Conservation (phyloP, 1,140 invertebrate species). For the Tetramorium simillimum region DNA sequence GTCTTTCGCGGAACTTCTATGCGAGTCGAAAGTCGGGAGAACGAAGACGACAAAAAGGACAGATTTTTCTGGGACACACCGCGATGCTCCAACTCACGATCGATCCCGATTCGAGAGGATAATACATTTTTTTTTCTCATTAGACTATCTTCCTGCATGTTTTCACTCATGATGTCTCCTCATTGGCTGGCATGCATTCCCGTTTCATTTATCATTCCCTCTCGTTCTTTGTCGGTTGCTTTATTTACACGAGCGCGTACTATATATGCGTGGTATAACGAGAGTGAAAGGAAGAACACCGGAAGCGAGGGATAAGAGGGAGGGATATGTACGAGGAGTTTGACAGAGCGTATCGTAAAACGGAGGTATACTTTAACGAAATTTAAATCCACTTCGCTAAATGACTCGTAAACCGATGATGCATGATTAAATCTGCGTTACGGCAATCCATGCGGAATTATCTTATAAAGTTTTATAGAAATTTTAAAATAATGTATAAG, state of each 20-base stretch:
- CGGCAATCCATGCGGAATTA: neutral
- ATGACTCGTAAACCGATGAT: neutral
- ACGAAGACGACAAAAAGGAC: conserved; percentile 45
- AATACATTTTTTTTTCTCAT: conserved; percentile 79
- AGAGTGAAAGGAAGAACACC: conserved; percentile 29
- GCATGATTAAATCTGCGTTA: neutral
- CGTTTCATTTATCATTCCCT: conserved; percentile 54
- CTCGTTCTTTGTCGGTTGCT: conserved; percentile 1
- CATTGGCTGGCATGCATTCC: conserved; percentile 17
- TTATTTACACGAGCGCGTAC: conserved; percentile 46
- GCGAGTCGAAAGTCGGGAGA: conserved; percentile 61
- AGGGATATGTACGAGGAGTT: neutral
- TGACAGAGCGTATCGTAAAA: conserved; percentile 3
- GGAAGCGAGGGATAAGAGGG: conserved; percentile 1
- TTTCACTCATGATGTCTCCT: conserved; percentile 26
- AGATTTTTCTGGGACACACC: conserved; percentile 57
- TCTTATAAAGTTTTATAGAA: neutral
- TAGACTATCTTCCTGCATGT: conserved; percentile 11
- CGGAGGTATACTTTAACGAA: conserved; percentile 10
- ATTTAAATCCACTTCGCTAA: conserved; percentile 26
- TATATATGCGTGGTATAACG: conserved; percentile 16
- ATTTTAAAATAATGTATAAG: neutral
- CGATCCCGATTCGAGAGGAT: conserved; percentile 74
- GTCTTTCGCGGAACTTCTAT: conserved; percentile 51
- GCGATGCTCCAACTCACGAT: conserved; percentile 23